Evolutionary conservation across 2,888 invertebrate species (phyloP), one percentile per base, ranked within the genome.

Genomic region (Hoplodrina blanda): DNA sequence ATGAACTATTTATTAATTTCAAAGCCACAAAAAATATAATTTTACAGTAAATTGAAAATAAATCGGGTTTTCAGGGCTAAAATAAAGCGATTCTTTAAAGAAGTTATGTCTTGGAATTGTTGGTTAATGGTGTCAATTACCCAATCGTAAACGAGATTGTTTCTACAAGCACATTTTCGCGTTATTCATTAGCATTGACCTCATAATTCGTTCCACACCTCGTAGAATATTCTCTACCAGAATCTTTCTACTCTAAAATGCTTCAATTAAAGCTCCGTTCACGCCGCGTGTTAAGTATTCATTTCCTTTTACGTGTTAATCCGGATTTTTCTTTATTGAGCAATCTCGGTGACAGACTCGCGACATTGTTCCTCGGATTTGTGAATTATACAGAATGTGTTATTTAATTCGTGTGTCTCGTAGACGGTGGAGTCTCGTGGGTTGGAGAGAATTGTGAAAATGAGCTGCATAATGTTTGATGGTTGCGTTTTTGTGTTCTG

Each of bases 311-410:
- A 81, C 78, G 82, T 66, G 72, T 81, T 73, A 77, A 81, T 78
- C 73, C 82, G 68, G 78, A 57, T 78, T 81, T 81, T 78, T 78
- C 78, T 79, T 77, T 81, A 79, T 79, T 69, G 78, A 77, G 82
- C 73, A 68, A 72, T 77, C 75, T 62, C 59, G 62, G 78, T 70
- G 68, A 79, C 83, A 70, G 41, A 60, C 53, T 62, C 55, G 59
- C 68, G 78, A 78, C 71, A 77, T 80, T 71, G 80, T 80, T 72
- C 61, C 69, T 69, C 64, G 70, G 15, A 62, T 76, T 80, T 65
- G 62, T 61, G 65, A 78, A 81, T 78, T 75, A 71, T 69, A 69
- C 53, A 64, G 53, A 66, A 69, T 72, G 66, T 71, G 79, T 71
- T 71, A 73, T 73, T 70, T 65, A 70, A 61, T 72, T 76, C 62